Percentiles rank a stretch among this genome's conserved stretches.
These are phyloP conservation scores for Ploceus nigricollis DNA, from an alignment of 2,113 vertebrate genomes.

Conservation along the genomic window DNA sequence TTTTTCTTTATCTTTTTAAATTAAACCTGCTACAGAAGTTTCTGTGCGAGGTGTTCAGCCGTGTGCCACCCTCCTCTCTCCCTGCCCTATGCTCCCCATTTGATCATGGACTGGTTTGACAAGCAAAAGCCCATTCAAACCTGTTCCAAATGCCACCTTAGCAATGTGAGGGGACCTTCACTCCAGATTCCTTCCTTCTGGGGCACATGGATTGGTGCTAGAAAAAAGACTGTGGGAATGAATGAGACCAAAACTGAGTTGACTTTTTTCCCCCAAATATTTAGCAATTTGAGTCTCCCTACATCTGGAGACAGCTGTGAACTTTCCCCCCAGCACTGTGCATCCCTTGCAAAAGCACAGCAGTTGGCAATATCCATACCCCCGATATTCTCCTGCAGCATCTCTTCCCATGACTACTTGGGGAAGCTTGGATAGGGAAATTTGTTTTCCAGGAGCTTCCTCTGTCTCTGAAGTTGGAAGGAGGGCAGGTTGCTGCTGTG, in stretches of 20 bases:
- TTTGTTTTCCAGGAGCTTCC: not conserved
- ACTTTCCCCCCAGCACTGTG: not conserved
- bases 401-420: rapidly evolving
- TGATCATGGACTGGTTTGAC: not conserved
- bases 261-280: rapidly evolving
- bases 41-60: rapidly evolving
- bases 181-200: not conserved
- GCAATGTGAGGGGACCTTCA: rapidly evolving
- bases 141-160: not conserved
- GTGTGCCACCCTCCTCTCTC: not conserved
- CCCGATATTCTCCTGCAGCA: not conserved
- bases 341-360: not conserved
- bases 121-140: not conserved
- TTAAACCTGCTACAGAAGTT: not conserved
- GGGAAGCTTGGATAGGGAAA: not conserved
- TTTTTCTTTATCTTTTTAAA: not conserved
- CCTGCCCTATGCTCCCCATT: not conserved
- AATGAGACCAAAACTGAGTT: not conserved
- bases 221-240: rapidly evolving
- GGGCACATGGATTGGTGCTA: rapidly evolving
- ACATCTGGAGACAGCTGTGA: not conserved
- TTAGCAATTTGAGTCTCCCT: not conserved
- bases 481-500: not conserved
- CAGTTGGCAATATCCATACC: rapidly evolving
- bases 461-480: not conserved